A percentile compares a stretch with the other conserved stretches of the same genome.
phyloP scores from a whole-genome alignment of 2,113 vertebrate species.

The Dasypus novemcinctus region DNA sequence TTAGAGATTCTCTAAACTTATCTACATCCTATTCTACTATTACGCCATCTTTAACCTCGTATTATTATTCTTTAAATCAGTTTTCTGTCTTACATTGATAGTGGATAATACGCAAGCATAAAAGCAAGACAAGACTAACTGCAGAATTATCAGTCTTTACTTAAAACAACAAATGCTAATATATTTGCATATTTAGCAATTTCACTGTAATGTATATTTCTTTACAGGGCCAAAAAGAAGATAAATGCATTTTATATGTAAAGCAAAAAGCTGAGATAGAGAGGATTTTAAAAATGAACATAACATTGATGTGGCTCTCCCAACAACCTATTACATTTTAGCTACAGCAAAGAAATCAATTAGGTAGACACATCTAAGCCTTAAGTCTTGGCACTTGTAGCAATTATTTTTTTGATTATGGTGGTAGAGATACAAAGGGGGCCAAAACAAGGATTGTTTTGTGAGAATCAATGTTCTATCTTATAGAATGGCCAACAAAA shows the following conservation, averaged over 20 bases:
- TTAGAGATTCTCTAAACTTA: not conserved
- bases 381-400: slow-evolving; percentile 29
- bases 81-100: not conserved
- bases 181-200: not conserved
- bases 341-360: slow-evolving; percentile 63
- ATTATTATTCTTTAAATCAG: not conserved
- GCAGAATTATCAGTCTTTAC: not conserved
- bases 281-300: slow-evolving; percentile 52
- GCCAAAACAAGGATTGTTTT: slow-evolving; percentile 42
- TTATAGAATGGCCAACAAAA: slow-evolving; percentile 4
- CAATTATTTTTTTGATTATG: slow-evolving; percentile 60
- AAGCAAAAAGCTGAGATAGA: not conserved
- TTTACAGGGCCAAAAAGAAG: slow-evolving; percentile 50
- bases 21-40: not conserved
- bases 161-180: not conserved
- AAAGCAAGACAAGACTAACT: not conserved
- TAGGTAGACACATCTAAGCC: slow-evolving; percentile 5
- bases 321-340: slow-evolving; percentile 55
- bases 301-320: slow-evolving; percentile 14
- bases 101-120: not conserved
- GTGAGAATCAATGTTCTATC: slow-evolving; percentile 13
- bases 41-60: not conserved
- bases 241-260: slow-evolving; percentile 11
- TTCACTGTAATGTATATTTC: slow-evolving; percentile 43
- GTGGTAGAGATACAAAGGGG: slow-evolving; percentile 20